Evolutionary conservation across 2,888 invertebrate genomes (phyloP).

Genomic region (Coelinius sp.): DNA sequence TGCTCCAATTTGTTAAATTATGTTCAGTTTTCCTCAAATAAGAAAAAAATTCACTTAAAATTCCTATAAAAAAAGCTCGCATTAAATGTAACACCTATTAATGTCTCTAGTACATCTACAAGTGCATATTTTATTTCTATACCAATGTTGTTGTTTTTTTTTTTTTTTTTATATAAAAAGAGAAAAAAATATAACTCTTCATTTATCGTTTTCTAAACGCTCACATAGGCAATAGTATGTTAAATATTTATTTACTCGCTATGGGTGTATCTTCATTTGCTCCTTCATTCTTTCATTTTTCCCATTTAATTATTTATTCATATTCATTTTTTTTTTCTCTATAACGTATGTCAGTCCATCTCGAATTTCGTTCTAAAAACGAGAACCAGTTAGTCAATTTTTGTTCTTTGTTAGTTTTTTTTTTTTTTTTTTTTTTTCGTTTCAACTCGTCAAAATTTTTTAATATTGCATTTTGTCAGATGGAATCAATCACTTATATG

Average conservation of each 20-base stretch:
- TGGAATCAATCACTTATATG: neutral
- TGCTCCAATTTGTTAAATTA: slow-evolving; percentile 43
- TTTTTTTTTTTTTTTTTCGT: neutral
- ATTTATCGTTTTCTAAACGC: slow-evolving; percentile 33
- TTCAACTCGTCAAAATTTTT: neutral
- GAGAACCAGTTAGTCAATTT: neutral
- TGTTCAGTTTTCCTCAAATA: slow-evolving; percentile 49
- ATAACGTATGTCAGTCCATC: slow-evolving; percentile 16
- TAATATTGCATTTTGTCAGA: neutral
- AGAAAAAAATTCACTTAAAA: slow-evolving; percentile 60
- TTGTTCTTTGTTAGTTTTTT: neutral
- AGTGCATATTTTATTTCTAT: slow-evolving; percentile 37
- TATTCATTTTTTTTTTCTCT: neutral
- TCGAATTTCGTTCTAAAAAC: slow-evolving; percentile 9
- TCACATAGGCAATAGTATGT: slow-evolving; percentile 14
- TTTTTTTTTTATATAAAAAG: slow-evolving; percentile 36
- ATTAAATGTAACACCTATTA: slow-evolving; percentile 44
- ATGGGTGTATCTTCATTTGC: slow-evolving; percentile 9
- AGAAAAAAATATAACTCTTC: slow-evolving; percentile 55
- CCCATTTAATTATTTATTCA: neutral
- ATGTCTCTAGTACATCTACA: slow-evolving; percentile 55
- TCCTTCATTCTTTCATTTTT: slow-evolving; percentile 20
- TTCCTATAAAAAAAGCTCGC: slow-evolving; percentile 57
- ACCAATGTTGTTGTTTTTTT: slow-evolving; percentile 4
- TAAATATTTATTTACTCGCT: slow-evolving; percentile 18